Evolutionary conservation across 2,797 vertebrate genomes (phyloP).

Genomic region (Hafferia zeledoni): DNA sequence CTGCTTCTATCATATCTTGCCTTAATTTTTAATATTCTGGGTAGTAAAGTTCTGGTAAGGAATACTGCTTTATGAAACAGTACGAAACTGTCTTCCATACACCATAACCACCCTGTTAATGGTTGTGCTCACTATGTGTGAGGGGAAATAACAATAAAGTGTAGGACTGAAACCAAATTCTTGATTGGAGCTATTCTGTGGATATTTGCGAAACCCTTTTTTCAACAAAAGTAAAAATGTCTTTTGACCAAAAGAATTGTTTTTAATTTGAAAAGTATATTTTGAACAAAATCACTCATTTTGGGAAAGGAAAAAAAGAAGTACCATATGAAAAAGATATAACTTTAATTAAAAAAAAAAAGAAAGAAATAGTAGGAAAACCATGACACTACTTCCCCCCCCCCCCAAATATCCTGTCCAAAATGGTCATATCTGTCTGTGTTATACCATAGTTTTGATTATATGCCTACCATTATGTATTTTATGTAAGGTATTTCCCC

Average conservation of each 20-base stretch:
- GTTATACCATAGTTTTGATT: background rate
- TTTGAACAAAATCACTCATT: background rate
- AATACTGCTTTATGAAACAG: background rate
- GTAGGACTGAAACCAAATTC: background rate
- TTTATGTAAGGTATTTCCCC: background rate
- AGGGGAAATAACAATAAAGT: background rate
- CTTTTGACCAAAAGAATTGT: background rate
- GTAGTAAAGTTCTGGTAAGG: background rate
- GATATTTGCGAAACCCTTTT: background rate
- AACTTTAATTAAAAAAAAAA: background rate
- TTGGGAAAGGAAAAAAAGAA: background rate
- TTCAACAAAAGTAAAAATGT: background rate
- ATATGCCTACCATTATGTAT: rapidly evolving
- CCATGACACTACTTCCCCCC: no score
- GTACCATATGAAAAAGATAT: background rate
- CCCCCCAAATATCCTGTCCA: background rate
- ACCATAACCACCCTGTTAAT: rapidly evolving
- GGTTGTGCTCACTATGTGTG: rapidly evolving
- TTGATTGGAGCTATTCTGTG: background rate
- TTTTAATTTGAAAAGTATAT: background rate
- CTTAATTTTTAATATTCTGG: background rate
- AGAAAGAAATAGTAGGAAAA: background rate
- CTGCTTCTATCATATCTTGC: background rate
- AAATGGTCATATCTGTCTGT: background rate
- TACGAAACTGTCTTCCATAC: background rate